Evolutionary conservation across 37 sponge, comb jelly and placozoan genomes (phyloP).

Genomic region (Hexactinellida sp.): DNA sequence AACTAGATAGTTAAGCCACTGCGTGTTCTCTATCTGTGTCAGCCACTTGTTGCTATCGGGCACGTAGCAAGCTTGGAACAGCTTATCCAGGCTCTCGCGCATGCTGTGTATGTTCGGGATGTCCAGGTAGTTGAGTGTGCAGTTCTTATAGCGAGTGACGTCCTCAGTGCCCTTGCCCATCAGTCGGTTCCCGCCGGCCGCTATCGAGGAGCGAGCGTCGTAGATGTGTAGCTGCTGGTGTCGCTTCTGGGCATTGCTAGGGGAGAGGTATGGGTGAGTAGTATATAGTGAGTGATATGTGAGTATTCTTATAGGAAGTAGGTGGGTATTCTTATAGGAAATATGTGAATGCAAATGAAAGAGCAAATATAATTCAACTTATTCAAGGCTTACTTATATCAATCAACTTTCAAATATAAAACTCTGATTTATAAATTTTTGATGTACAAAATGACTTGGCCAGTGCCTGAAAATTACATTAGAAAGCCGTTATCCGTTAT

Average conservation of each 20-base stretch:
- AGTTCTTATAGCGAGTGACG: constrained; percentile 43
- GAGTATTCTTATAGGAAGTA: too few relatives aligned
- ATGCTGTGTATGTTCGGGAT: constrained; percentile 98
- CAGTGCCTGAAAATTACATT: too few relatives aligned
- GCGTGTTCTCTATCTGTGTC: constrained; percentile 71
- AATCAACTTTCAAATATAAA: too few relatives aligned
- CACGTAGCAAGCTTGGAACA: constrained; percentile 46
- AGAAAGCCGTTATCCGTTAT: too few relatives aligned
- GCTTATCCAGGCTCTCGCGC: constrained; percentile 77
- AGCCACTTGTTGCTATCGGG: constrained; percentile 55
- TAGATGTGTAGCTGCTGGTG: constrained; percentile 52
- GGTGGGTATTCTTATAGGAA: too few relatives aligned
- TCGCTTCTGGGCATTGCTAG: neutral
- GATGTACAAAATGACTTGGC: too few relatives aligned
- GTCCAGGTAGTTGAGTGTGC: constrained; percentile 63
- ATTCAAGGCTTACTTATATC: too few relatives aligned
- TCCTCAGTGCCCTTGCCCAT: constrained; percentile 95
- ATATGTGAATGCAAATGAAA: too few relatives aligned
- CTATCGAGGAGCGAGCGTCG: constrained; percentile 76
- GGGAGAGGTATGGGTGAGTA: too few relatives aligned
- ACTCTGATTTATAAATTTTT: too few relatives aligned
- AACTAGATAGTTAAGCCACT: constrained; percentile 75
- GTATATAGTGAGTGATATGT: too few relatives aligned
- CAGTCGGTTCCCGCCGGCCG: constrained; percentile 84
- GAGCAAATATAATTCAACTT: too few relatives aligned